Evolutionary conservation across 2,888 invertebrate species (phyloP).

Genomic region (Phyto melanocephala): DNA sequence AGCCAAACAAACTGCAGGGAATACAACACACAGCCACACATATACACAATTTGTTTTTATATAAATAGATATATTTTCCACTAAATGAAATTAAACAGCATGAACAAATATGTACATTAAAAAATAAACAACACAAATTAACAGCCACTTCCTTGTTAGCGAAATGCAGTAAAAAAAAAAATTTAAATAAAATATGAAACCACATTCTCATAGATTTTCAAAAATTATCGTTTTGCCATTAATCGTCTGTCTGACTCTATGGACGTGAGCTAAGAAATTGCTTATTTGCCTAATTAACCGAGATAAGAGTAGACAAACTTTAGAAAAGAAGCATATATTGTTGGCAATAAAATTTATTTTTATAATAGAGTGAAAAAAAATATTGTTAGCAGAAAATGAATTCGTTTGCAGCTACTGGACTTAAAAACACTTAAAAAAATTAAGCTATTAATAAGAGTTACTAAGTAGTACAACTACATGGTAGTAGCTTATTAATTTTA

Average conservation of each 20-base stretch:
- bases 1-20: neutral
- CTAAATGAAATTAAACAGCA: conserved; percentile 51
- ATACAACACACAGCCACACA: neutral
- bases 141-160: conserved; percentile 48
- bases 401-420: conserved; percentile 29
- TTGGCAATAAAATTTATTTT: conserved; percentile 5
- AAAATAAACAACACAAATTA: conserved; percentile 4
- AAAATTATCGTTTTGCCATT: conserved; percentile 50
- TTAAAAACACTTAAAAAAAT: neutral
- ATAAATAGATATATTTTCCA: neutral
- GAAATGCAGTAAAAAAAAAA: conserved; percentile 3
- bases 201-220: conserved; percentile 45
- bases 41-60: conserved; percentile 8
- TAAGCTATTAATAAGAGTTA: neutral
- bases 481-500: neutral
- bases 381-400: conserved; percentile 15
- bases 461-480: neutral
- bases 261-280: conserved; percentile 45
- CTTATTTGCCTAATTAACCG: conserved; percentile 47
- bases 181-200: conserved; percentile 13
- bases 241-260: neutral
- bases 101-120: conserved; percentile 38
- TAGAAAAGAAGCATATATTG: conserved; percentile 20
- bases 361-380: neutral
- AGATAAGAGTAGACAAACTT: conserved; percentile 43